Conservation (phyloP, 2,113 vertebrate genomes). For the Cebidichthys violaceus region DNA sequence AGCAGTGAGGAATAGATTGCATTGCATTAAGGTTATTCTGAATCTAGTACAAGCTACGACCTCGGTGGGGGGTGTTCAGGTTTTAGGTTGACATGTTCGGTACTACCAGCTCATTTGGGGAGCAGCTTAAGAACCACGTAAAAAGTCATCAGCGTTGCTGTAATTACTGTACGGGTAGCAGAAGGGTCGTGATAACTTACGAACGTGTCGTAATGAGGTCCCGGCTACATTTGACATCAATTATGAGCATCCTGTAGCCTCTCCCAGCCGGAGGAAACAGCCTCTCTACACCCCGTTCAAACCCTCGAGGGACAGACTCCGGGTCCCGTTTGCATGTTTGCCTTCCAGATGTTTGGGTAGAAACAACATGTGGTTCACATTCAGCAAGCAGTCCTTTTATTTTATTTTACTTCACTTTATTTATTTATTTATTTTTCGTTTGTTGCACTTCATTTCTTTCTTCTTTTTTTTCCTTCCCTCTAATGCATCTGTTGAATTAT, state of each 20-base stretch:
- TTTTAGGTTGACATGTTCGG: constrained; percentile 64
- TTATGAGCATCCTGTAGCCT: constrained; percentile 62
- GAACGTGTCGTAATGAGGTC: constrained; percentile 76
- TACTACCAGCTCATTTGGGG: constrained; percentile 37
- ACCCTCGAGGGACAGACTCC: constrained; percentile 21
- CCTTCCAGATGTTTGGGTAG: constrained; percentile 61
- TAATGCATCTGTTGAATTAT: constrained; percentile 41
- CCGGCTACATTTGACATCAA: constrained; percentile 67
- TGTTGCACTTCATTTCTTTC: neutral
- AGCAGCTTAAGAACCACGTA: constrained; percentile 61
- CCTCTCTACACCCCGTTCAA: constrained; percentile 16
- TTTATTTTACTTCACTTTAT: neutral
- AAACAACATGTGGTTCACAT: constrained; percentile 50
- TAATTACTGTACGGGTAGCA: constrained; percentile 70
- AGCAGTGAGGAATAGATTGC: constrained; percentile 24
- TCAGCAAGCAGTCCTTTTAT: constrained; percentile 27
- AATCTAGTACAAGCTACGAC: constrained; percentile 38
- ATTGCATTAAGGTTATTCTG: constrained; percentile 20
- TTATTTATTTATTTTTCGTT: constrained; percentile 35
- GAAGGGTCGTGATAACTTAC: constrained; percentile 74
- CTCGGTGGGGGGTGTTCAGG: constrained; percentile 42
- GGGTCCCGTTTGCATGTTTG: constrained; percentile 31
- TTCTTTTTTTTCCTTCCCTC: neutral
- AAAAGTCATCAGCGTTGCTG: constrained; percentile 69
- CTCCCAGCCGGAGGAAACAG: constrained; percentile 28